Evolutionary conservation across 2,888 invertebrate genomes (phyloP).

Genomic region (Lithodes maja): DNA sequence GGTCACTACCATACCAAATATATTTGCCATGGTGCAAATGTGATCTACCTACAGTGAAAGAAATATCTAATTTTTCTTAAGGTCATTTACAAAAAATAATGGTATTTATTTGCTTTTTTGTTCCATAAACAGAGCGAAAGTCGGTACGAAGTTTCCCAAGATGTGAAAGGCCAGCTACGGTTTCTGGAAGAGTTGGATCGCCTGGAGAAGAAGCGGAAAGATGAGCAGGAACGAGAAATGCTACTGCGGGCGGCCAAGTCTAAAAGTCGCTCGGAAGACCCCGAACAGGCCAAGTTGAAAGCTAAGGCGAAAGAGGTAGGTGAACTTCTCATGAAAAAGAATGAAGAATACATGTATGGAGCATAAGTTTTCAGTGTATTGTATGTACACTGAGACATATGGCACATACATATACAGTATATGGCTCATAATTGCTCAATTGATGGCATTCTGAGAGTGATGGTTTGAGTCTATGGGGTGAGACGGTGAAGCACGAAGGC

Average conservation of each 20-base stretch:
- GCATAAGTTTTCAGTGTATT: too few species aligned
- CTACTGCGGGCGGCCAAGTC: constrained; percentile 95
- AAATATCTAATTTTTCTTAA: not conserved
- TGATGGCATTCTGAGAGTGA: too few species aligned
- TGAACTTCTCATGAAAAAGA: not conserved
- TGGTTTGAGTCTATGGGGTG: too few species aligned
- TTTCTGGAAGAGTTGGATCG: constrained; percentile 97
- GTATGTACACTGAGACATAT: too few species aligned
- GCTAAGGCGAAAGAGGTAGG: constrained; percentile 89
- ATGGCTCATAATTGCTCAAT: too few species aligned
- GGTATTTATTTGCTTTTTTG: not conserved
- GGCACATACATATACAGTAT: too few species aligned
- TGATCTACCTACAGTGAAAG: not conserved
- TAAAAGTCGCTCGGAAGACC: constrained; percentile 96
- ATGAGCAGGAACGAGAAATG: constrained; percentile 96
- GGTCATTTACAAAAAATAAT: not conserved
- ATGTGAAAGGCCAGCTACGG: constrained; percentile 93
- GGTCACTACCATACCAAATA: not conserved
- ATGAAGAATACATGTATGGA: too few species aligned
- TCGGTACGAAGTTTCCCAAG: constrained; percentile 89
- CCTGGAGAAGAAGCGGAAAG: constrained; percentile 93
- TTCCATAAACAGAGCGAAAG: constrained; percentile 58
- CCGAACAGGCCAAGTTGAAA: constrained; percentile 97
- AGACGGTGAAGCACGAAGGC: too few species aligned
- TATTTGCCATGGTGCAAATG: not conserved